Percentiles rank a stretch among this genome's conserved stretches.
phyloP scores from a whole-genome alignment of 2,797 vertebrate species.

The Anas acuta region DNA sequence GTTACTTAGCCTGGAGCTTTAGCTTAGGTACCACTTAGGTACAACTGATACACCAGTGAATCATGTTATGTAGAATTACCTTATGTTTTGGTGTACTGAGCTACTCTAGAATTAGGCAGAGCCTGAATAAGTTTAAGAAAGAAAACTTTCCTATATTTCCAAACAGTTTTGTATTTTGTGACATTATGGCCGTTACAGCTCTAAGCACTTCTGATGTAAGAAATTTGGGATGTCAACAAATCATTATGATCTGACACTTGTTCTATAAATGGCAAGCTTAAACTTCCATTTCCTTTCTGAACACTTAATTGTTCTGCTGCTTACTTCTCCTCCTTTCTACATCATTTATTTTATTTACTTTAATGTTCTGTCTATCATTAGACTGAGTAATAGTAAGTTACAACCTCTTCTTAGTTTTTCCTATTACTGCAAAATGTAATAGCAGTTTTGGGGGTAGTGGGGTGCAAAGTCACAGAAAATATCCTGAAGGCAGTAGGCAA shows the following conservation, averaged over 20 bases:
- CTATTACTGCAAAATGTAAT: neutral
- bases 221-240: neutral
- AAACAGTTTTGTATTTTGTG: neutral
- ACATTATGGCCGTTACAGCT: neutral
- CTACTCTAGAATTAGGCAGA: neutral
- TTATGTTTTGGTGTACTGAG: neutral
- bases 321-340: neutral
- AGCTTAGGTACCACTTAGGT: neutral
- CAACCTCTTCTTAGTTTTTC: neutral
- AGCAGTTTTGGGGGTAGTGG: neutral
- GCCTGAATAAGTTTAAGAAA: neutral
- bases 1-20: neutral
- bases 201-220: neutral
- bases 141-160: neutral
- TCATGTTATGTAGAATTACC: neutral
- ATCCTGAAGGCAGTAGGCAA: neutral
- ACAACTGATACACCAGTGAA: neutral
- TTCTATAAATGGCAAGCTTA: neutral
- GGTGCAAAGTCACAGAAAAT: neutral
- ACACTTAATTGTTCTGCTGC: neutral
- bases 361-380: neutral
- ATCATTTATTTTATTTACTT: neutral
- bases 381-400: neutral
- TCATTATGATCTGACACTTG: neutral
- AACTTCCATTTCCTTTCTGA: neutral